Conservation (phyloP, 1,140 invertebrate genomes). For the Drosophila lacertosa region DNA sequence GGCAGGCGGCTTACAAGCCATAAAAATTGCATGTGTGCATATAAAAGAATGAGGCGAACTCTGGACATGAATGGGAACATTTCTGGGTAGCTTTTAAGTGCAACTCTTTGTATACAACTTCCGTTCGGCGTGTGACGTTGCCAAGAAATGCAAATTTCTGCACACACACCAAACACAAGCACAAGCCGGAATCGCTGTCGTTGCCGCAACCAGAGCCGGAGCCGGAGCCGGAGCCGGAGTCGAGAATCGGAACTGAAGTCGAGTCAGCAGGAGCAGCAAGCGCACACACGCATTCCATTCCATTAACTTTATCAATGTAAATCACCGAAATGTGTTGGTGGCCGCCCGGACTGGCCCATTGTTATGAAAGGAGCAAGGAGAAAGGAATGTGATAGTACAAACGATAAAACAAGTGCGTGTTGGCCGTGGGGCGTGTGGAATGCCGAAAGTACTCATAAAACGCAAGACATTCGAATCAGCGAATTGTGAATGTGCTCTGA, state of each 20-base stretch:
- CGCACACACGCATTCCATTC: slow-evolving; percentile 76
- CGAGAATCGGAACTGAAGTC: slow-evolving; percentile 54
- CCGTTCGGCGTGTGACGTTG: slow-evolving; percentile 76
- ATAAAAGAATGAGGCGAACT: slow-evolving; percentile 22
- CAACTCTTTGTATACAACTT: slow-evolving; percentile 83
- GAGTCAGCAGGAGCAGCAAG: slow-evolving; percentile 73
- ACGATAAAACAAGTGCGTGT: slow-evolving; percentile 55
- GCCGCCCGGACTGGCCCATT: slow-evolving; percentile 38
- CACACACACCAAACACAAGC: slow-evolving; percentile 34
- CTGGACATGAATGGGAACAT: slow-evolving; percentile 67
- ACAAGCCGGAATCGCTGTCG: slow-evolving; percentile 2
- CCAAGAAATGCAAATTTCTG: slow-evolving; percentile 78
- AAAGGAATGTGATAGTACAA: slow-evolving; percentile 43
- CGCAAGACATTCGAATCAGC: slow-evolving; percentile 44
- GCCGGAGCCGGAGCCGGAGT: not conserved
- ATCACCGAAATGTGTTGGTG: slow-evolving; percentile 73
- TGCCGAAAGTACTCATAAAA: slow-evolving; percentile 46
- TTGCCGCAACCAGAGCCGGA: not conserved
- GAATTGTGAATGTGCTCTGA: slow-evolving; percentile 33
- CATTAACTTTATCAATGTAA: slow-evolving; percentile 82
- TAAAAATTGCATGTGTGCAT: slow-evolving; percentile 77
- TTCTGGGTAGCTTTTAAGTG: slow-evolving; percentile 70
- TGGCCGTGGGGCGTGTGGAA: slow-evolving; percentile 27
- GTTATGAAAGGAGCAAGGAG: slow-evolving; percentile 48
- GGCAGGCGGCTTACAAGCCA: slow-evolving; percentile 61